These are phyloP conservation scores for Horisme vitalbata DNA, from an alignment of 2,888 invertebrate genomes.

Conservation along the genomic window DNA sequence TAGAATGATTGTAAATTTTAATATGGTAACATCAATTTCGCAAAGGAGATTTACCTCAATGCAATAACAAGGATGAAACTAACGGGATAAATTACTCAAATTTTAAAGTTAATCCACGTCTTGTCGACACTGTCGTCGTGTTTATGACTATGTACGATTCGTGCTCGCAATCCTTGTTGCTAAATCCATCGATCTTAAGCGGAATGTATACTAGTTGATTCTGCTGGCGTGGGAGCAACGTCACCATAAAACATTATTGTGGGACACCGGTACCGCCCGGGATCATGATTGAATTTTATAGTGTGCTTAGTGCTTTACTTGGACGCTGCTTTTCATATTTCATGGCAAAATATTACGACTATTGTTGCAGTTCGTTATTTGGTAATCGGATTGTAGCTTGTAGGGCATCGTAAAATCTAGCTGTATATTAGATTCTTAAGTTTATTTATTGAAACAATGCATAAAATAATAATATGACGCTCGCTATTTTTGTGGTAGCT, in stretches of 20 bases:
- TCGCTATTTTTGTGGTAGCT: no score
- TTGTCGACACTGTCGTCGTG: neutral
- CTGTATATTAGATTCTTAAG: conserved; percentile 9
- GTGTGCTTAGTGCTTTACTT: conserved; percentile 55
- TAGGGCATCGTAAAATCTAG: conserved; percentile 23
- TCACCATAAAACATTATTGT: conserved; percentile 73
- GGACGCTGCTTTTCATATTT: conserved; percentile 40
- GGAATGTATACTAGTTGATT: conserved; percentile 52
- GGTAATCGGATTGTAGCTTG: conserved; percentile 20
- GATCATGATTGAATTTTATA: conserved; percentile 78
- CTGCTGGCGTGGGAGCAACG: conserved; percentile 70
- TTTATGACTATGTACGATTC: conserved; percentile 19
- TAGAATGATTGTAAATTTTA: no score
- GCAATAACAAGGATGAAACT: no score
- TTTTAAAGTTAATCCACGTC: no score
- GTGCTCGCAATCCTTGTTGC: conserved; percentile 30
- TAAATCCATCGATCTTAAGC: conserved; percentile 46
- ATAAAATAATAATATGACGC: conserved; percentile 5
- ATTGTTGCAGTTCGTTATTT: conserved; percentile 31
- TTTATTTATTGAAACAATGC: conserved; percentile 18
- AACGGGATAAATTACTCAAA: no score
- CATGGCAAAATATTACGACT: conserved; percentile 37
- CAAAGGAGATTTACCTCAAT: no score
- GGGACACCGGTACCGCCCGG: conserved; percentile 55
- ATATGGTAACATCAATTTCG: no score